A percentile compares a stretch with the other conserved stretches of the same genome.
Conservation (phyloP, 2,797 vertebrate species). For the Spinibarbus caldwelli region DNA sequence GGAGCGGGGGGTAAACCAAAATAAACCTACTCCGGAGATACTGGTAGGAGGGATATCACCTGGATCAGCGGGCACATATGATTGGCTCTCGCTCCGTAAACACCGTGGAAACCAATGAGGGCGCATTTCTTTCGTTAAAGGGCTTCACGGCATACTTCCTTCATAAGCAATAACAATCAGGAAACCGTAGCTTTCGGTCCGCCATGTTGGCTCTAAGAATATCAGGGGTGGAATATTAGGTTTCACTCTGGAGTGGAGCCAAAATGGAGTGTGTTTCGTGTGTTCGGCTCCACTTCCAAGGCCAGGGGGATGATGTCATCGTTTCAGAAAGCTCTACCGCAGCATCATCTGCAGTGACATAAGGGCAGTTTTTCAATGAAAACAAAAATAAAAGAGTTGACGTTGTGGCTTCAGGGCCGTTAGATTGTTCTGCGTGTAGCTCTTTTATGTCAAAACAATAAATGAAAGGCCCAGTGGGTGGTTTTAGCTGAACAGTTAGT, state of each 20-base stretch:
- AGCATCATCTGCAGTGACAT: constrained; percentile 61
- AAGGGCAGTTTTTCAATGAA: constrained; percentile 28
- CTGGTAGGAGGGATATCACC: constrained; percentile 62
- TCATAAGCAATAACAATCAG: constrained; percentile 26
- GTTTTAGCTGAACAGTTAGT: not conserved
- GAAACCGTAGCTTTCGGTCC: constrained; percentile 30
- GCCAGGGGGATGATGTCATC: constrained; percentile 57
- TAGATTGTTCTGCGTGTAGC: constrained; percentile 1
- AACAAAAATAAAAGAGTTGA: constrained; percentile 8
- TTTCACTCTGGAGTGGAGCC: constrained; percentile 33
- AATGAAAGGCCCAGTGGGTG: not conserved
- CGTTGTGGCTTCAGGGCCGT: not conserved
- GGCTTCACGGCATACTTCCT: constrained; percentile 43
- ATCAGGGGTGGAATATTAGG: no score
- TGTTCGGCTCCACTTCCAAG: constrained; percentile 33
- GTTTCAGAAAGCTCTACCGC: constrained; percentile 61
- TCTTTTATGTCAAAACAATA: constrained; percentile 7
- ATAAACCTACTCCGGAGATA: constrained; percentile 76
- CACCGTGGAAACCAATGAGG: constrained; percentile 51
- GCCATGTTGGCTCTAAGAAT: constrained; percentile 54
- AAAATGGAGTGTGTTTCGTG: constrained; percentile 56
- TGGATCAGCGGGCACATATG: constrained; percentile 49
- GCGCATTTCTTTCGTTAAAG: constrained; percentile 59
- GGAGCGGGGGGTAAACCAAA: constrained; percentile 80
- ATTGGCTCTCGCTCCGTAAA: constrained; percentile 55